Evolutionary conservation across 2,113 vertebrate species (phyloP), one percentile per base, ranked within the genome.

Genomic region (Dipodomys spectabilis): DNA sequence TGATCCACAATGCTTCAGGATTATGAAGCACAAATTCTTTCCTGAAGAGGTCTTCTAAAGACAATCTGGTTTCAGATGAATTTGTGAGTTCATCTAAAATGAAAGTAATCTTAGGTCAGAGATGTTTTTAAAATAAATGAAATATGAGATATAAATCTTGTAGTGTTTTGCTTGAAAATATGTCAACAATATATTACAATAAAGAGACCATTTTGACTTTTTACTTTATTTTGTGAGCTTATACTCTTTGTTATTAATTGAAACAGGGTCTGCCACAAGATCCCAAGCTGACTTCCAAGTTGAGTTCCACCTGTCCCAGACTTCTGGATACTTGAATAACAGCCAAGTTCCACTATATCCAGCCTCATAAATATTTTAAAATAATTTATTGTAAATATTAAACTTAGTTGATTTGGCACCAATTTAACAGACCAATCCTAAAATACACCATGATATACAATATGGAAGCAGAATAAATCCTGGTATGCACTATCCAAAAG

Each of bases 1-100:
- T 99, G 97, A 99, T 99, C 99, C 99, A 99, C 75, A 97, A 98
- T 73, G 99, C 99, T 96, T 99, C 99, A 4, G 99, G 99, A 97
- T 99, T 98, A 32, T 99, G 99, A 77, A 98, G 95, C 11, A 98
- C 27, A 90, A 99, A 99, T 12, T 99, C 99, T 30, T 98, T 98
- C 88, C 98, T 99, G 97, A 99, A 99, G 65, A 99, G 99, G 95
- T 99, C 99, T 94, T 99, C 99, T 98, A 99, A 98, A 0, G 98
- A 98, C 96, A 99, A 95, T 92, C 99, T 99, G 74, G 98, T 99
- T 98, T 99, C 99, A 91, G 99, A 99, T 16, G 99, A 98, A 93
- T 99, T 98, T 94, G 98, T 98, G 0, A 97, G 98, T 95, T 99
- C 99, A 97, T 98, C 99, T 99, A 95, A 83, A 98, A 98, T 90